phyloP scores from a whole-genome alignment of 1,140 invertebrate genomes.

The Ladona fulva region DNA sequence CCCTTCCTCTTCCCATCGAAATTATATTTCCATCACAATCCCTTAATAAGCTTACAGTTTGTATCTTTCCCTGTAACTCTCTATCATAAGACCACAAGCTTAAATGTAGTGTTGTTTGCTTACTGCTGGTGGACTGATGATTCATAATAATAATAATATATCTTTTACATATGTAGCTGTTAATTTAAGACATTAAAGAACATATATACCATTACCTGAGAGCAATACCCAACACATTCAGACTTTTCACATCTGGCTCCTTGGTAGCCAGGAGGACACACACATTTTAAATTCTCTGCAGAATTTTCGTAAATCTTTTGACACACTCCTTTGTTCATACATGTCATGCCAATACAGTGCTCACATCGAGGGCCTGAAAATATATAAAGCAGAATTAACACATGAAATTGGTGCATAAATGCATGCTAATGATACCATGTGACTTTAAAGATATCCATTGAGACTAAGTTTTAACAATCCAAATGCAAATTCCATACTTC shows the following conservation, averaged over 20 bases:
- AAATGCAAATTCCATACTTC: no score
- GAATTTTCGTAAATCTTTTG: not conserved
- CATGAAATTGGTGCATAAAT: no score
- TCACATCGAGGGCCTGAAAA: constrained; percentile 30
- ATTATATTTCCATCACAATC: no score
- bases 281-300: constrained; percentile 27
- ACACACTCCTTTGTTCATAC: constrained; percentile 37
- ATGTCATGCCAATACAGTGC: constrained; percentile 31
- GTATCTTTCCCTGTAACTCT: no score
- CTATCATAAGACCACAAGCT: no score
- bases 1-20: no score
- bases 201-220: constrained; percentile 27
- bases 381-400: constrained; percentile 16
- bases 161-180: not conserved
- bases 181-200: not conserved
- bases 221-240: constrained; percentile 34
- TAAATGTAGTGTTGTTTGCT: no score
- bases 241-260: constrained; percentile 36
- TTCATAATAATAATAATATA: not conserved
- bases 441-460: no score
- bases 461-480: no score
- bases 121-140: no score
- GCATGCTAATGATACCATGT: no score
- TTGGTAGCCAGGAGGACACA: constrained; percentile 33
- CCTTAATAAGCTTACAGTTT: no score